These are phyloP conservation scores for Nesoenas mayeri DNA, from an alignment of 2,113 vertebrate genomes.

Conservation along the genomic window DNA sequence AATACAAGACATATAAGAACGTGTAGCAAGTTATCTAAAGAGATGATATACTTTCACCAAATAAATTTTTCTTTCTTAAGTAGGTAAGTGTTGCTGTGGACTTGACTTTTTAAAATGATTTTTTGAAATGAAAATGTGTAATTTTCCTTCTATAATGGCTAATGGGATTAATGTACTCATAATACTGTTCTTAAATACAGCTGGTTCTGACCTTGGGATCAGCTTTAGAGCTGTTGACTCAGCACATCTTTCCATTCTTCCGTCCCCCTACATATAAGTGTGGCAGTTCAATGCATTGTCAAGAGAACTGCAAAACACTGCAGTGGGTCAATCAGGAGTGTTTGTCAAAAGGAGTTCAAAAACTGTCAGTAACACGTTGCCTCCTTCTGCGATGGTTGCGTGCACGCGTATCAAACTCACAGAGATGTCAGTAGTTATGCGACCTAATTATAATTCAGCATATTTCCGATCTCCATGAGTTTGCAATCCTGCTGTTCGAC, in stretches of 20 bases:
- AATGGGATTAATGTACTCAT: not conserved
- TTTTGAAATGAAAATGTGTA: not conserved
- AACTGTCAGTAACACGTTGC: rapidly evolving
- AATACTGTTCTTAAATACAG: not conserved
- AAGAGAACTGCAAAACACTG: not conserved
- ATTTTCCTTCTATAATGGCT: not conserved
- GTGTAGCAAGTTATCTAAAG: not conserved
- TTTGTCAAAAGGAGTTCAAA: not conserved
- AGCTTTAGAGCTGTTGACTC: not conserved
- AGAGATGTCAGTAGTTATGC: not conserved
- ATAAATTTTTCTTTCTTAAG: not conserved
- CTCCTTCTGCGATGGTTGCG: not conserved
- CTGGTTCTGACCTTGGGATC: not conserved
- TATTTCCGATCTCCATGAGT: not conserved
- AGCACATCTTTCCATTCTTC: not conserved
- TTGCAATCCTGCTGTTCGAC: not conserved
- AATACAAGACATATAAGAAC: not conserved
- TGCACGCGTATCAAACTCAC: not conserved
- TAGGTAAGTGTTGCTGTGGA: not conserved
- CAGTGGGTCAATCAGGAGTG: not conserved
- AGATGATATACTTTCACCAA: not conserved
- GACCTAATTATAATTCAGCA: not conserved
- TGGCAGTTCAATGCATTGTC: not conserved
- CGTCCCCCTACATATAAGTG: not conserved
- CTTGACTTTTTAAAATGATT: rapidly evolving